Base-by-base conservation (phyloP, 2,888 invertebrate species). In the Automeris io region DNA sequence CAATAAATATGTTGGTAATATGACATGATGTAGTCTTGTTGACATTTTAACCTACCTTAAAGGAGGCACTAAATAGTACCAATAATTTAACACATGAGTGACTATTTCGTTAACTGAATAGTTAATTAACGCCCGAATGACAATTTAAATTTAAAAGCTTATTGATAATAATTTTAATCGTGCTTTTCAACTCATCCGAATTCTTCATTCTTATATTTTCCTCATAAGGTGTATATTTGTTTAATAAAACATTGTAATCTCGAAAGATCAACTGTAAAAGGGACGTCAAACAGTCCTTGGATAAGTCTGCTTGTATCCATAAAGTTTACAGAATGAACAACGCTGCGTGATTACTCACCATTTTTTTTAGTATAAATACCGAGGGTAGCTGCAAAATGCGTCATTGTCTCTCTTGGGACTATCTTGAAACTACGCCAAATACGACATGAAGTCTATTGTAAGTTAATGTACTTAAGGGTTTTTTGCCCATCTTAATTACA, bases 331-430 rank as follows among this genome's bases (percentile, higher is more conserved):
- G 64, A 66, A 77, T 63, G 63, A 63, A 66, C 59, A 57, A 57
- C 54, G 63, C 61, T 69, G 64, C 63, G 79, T 75, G 78, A 82
- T 77, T 80, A 79, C 75, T 46, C 52, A 59, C 66, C 67, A 79
- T 71, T 59, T 55, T n/a, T 70, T 70, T 66, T 64, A 61, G 73
- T 85, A 86, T 86, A 87, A 79, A 86, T 86, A 87, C 72, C 47
- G 61, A 63, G 85, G 81, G 71, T 78, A 75, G 56, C 64, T 70
- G 67, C 60, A 54, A 62, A 65, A 65, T 71, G 76, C 78, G 85
- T 77, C 88, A 88, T 78, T 85, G 67, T 72, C 61, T 58, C 70
- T 47, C 64, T 63, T 57, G 63, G 61, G 42, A 50, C 49, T 55
- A 56, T 56, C 63, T 65, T 67, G 56, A 47, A 62, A 51, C 54